phyloP scores from a whole-genome alignment of 2,113 vertebrate species.

The Amblyornis subalaris region DNA sequence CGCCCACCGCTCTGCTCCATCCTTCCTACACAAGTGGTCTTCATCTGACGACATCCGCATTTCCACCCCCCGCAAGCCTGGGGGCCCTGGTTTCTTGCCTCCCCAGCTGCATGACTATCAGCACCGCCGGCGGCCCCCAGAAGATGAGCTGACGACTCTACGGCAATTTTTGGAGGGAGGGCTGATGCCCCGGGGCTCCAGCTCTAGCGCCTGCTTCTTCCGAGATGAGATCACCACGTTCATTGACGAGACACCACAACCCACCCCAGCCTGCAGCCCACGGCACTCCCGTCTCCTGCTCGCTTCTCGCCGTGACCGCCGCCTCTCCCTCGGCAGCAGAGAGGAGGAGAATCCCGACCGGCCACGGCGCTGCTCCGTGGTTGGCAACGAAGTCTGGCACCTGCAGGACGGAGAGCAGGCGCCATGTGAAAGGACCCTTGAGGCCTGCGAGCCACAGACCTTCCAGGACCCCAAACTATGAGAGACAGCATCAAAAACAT shows the following conservation, averaged over 20 bases:
- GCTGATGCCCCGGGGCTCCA: conserved; percentile 57
- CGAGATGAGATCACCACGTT: conserved; percentile 81
- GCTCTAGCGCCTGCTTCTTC: conserved; percentile 73
- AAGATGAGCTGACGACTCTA: conserved; percentile 71
- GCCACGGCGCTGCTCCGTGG: conserved; percentile 65
- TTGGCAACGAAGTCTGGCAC: conserved; percentile 49
- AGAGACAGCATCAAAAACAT: conserved; percentile 20
- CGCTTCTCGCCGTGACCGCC: conserved; percentile 33
- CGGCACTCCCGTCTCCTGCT: conserved; percentile 65
- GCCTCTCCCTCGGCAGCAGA: conserved; percentile 62
- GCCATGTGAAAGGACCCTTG: conserved; percentile 43
- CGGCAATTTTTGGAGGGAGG: conserved; percentile 76
- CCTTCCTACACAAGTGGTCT: conserved; percentile 81
- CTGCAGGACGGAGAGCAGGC: conserved; percentile 14
- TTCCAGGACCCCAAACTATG: conserved; percentile 55
- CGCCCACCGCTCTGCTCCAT: conserved; percentile 67
- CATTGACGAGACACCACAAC: conserved; percentile 77
- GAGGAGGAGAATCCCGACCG: conserved; percentile 57
- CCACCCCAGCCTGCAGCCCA: conserved; percentile 75
- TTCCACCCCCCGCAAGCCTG: conserved; percentile 60
- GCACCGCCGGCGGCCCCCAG: conserved; percentile 58
- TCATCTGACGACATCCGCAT: conserved; percentile 80
- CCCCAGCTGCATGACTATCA: conserved; percentile 64
- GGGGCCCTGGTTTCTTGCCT: conserved; percentile 63
- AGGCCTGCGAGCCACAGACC: conserved; percentile 36